Conservation (phyloP, 2,888 invertebrate genomes). For the Polyommatus icarus region DNA sequence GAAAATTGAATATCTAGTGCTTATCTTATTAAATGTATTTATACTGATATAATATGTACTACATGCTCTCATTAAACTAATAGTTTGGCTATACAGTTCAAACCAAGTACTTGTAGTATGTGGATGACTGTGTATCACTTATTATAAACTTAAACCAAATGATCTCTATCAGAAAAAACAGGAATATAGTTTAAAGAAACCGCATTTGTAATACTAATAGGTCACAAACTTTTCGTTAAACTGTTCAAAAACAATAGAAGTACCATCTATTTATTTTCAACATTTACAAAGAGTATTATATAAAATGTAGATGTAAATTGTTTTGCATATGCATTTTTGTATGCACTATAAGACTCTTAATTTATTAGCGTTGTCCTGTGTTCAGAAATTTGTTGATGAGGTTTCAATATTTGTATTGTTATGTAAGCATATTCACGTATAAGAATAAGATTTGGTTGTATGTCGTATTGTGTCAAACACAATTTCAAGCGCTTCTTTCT, state of each 20-base stretch:
- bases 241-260: too few species aligned
- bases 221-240: too few species aligned
- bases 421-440: not conserved
- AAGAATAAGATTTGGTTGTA: not conserved
- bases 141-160: not conserved
- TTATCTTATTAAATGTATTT: not conserved
- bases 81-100: not conserved
- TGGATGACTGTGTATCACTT: not conserved
- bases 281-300: not conserved
- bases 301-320: constrained; percentile 11
- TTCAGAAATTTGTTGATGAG: not conserved
- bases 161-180: not conserved
- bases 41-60: not conserved
- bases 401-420: not conserved
- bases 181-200: not conserved
- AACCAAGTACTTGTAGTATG: not conserved
- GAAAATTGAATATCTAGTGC: constrained; percentile 83
- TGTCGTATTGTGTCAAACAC: not conserved
- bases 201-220: too few species aligned
- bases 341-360: not conserved
- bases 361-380: not conserved
- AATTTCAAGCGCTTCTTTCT: not conserved
- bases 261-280: not conserved
- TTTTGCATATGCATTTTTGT: not conserved
- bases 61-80: not conserved